Percentiles rank a stretch among this genome's conserved stretches.
phyloP scores from a whole-genome alignment of 2,797 vertebrate species.

The Chloroceryle inda region DNA sequence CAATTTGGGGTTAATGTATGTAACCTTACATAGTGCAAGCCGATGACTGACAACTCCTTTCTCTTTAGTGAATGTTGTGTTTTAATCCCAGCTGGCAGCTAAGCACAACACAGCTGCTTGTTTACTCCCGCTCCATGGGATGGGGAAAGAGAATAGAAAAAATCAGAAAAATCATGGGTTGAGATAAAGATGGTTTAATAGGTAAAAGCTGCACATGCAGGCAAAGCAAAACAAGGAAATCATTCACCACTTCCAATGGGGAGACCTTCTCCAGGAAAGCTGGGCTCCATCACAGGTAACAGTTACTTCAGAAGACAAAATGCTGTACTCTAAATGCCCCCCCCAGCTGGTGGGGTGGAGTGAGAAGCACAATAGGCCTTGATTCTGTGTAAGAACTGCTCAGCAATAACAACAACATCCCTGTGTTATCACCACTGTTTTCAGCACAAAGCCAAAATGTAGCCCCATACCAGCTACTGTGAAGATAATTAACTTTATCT shows the following conservation, averaged over 20 bases:
- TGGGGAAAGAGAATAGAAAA: neutral
- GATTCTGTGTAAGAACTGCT: neutral
- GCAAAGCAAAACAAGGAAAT: neutral
- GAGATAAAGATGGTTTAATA: neutral
- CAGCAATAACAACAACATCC: neutral
- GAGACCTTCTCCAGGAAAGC: neutral
- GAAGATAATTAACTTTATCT: neutral
- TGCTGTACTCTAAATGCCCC: too few species aligned
- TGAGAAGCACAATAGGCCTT: neutral
- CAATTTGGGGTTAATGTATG: neutral
- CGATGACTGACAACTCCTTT: neutral
- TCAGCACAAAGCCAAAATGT: neutral
- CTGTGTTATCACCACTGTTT: neutral
- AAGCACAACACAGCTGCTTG: neutral
- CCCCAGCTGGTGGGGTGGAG: neutral
- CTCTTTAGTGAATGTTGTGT: neutral
- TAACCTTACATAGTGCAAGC: neutral
- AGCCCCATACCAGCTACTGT: neutral
- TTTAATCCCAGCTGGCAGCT: neutral
- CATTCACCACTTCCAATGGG: neutral
- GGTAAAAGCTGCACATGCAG: neutral
- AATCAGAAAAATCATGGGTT: neutral
- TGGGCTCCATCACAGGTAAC: neutral
- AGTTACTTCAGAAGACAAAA: neutral
- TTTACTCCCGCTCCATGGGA: neutral